phyloP scores from a whole-genome alignment of 2,888 invertebrate genomes.

The Esperia sulphurella region DNA sequence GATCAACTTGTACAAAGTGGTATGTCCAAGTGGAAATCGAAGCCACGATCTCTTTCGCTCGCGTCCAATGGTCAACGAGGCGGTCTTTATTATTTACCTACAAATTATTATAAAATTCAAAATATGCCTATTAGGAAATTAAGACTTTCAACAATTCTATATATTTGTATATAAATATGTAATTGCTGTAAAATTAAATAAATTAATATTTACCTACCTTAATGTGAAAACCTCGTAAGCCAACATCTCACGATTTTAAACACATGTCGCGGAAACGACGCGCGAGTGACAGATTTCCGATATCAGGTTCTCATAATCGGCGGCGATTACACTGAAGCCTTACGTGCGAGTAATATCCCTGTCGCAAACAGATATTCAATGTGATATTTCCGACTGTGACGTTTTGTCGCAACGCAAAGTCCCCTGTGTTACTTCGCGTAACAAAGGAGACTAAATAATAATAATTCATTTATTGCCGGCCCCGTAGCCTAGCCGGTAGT shows the following conservation, averaged over 20 bases:
- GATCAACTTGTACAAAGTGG: too few relatives aligned
- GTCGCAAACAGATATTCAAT: constrained; percentile 44
- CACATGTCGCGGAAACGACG: constrained; percentile 66
- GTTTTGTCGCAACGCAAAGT: neutral
- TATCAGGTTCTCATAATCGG: constrained; percentile 64
- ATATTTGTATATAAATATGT: too few relatives aligned
- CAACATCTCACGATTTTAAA: constrained; percentile 47
- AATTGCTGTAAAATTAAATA: too few relatives aligned
- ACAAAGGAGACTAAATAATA: neutral
- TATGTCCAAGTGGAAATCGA: too few relatives aligned
- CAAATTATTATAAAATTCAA: too few relatives aligned
- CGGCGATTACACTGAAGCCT: constrained; percentile 66
- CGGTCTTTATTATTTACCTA: too few relatives aligned
- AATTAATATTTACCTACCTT: neutral
- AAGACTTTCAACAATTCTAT: too few relatives aligned
- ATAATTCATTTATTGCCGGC: neutral
- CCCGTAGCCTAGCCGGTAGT: too few relatives aligned
- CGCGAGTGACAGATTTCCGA: constrained; percentile 71
- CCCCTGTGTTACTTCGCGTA: neutral
- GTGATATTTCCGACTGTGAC: constrained; percentile 17
- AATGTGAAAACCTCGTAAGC: constrained; percentile 26
- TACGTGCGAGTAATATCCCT: constrained; percentile 35
- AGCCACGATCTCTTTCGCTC: too few relatives aligned
- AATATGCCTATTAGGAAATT: too few relatives aligned
- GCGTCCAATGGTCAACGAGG: too few relatives aligned